These are phyloP conservation scores for Halichoerus grypus DNA, from an alignment of 2,113 vertebrate species.

Conservation along the genomic window DNA sequence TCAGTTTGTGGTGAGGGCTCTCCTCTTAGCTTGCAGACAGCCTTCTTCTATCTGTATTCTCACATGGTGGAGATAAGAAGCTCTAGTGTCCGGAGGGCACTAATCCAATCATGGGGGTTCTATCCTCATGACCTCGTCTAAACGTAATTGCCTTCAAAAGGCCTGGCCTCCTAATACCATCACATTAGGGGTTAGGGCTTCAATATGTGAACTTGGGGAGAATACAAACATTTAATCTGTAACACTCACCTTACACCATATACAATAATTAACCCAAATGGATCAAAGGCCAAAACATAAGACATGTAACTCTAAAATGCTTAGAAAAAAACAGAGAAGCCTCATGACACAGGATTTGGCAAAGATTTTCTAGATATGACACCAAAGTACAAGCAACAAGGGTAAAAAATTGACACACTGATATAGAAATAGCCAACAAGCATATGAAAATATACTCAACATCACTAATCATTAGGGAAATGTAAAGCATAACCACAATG, in stretches of 20 bases:
- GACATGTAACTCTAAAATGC: neutral
- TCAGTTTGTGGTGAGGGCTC: neutral
- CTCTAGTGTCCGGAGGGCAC: neutral
- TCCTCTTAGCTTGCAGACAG: neutral
- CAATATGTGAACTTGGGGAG: neutral
- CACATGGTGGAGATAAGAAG: neutral
- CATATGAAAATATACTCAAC: neutral
- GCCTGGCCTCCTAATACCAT: neutral
- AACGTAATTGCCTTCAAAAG: neutral
- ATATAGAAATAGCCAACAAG: neutral
- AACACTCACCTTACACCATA: neutral
- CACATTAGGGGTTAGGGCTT: neutral
- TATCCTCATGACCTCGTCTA: neutral
- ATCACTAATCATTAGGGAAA: neutral
- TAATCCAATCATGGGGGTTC: neutral
- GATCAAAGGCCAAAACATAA: neutral
- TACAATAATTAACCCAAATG: neutral
- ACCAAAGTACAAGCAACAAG: neutral
- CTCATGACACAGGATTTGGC: neutral
- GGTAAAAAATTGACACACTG: neutral
- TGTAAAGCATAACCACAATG: neutral
- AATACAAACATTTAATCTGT: neutral
- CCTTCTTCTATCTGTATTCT: neutral
- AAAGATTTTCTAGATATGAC: neutral
- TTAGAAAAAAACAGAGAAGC: neutral